Percentiles rank a stretch among this genome's conserved stretches.
phyloP scores from a whole-genome alignment of 1,140 invertebrate genomes.

The Bactericera cockerelli region DNA sequence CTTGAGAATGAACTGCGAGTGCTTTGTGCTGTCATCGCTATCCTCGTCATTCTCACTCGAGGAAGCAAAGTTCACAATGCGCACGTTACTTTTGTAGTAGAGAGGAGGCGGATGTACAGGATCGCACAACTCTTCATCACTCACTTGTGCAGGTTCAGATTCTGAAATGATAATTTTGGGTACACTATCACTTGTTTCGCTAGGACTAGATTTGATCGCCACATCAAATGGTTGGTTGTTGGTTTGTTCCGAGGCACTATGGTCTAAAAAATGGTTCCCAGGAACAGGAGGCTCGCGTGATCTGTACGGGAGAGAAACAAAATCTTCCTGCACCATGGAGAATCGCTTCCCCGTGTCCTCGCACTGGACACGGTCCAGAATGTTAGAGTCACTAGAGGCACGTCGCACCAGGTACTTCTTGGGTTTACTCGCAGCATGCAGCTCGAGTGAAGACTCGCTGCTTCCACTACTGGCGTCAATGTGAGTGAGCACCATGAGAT shows the following conservation, averaged over 20 bases:
- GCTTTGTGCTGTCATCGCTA: constrained; percentile 1
- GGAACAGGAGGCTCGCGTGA: background rate
- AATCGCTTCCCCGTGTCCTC: background rate
- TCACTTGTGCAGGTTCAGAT: constrained; percentile 14
- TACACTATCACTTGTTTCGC: background rate
- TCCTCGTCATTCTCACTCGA: constrained; percentile 12
- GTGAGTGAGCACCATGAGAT: constrained; percentile 55
- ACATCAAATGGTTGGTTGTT: background rate
- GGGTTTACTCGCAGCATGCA: no score
- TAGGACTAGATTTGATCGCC: background rate
- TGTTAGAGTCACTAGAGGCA: background rate
- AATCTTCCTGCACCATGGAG: no score
- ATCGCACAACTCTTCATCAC: constrained; percentile 10
- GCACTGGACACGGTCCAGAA: background rate
- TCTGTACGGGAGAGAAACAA: no score
- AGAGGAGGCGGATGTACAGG: constrained; percentile 10
- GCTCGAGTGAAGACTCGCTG: constrained; percentile 26
- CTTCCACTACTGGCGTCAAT: constrained; percentile 47
- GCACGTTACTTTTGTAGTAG: background rate
- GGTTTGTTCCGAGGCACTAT: constrained; percentile 27
- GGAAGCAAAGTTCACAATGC: constrained; percentile 2
- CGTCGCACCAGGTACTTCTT: background rate
- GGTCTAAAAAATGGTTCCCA: constrained; percentile 26
- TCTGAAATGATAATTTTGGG: constrained; percentile 22
- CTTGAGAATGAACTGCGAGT: background rate